Conservation (phyloP, 2,797 vertebrate genomes). For the Margarornis squamiger region DNA sequence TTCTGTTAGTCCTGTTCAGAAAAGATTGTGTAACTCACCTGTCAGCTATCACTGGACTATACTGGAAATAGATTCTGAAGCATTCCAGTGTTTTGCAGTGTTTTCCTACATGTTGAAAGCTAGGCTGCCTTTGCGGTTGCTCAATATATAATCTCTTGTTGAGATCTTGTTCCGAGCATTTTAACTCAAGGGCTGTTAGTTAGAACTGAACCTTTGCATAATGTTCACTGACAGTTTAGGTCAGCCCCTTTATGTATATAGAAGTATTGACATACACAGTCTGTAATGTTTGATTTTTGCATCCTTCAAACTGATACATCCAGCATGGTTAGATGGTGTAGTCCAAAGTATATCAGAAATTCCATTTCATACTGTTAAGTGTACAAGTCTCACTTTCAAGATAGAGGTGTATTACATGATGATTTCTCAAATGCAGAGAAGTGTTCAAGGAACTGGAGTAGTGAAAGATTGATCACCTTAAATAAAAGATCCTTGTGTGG, state of each 20-base stretch:
- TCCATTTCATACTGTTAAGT: neutral
- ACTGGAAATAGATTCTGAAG: neutral
- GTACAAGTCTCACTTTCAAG: neutral
- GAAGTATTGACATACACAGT: neutral
- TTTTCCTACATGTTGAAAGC: neutral
- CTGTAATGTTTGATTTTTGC: neutral
- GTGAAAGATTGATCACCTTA: neutral
- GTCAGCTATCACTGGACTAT: neutral
- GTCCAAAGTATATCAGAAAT: neutral
- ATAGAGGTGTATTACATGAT: neutral
- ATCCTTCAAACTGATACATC: neutral
- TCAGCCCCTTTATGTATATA: neutral
- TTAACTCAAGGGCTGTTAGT: neutral
- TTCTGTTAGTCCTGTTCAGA: neutral
- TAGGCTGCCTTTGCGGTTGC: neutral
- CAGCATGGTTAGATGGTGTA: neutral
- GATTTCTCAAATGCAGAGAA: neutral
- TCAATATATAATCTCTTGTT: neutral
- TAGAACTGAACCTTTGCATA: neutral
- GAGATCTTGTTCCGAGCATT: neutral
- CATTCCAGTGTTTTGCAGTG: neutral
- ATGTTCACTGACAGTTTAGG: neutral
- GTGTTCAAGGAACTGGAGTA: neutral
- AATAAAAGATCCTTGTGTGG: neutral
- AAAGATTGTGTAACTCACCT: neutral